phyloP scores from a whole-genome alignment of 2,113 vertebrate genomes.

The Bolborhynchus lineola region DNA sequence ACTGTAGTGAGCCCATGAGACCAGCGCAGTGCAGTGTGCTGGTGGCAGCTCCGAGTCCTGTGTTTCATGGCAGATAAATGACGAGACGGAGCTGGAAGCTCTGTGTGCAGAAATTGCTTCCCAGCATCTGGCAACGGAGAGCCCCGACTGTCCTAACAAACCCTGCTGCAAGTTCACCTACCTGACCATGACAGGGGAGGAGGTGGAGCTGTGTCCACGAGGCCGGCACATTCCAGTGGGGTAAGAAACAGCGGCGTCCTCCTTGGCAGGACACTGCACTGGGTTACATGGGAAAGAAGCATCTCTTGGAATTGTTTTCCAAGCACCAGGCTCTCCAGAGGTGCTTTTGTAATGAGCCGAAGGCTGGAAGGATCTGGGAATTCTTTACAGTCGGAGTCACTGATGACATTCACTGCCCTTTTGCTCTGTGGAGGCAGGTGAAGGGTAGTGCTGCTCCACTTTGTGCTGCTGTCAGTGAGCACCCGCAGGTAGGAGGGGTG shows the following conservation, averaged over 20 bases:
- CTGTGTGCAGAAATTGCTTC: slow-evolving; percentile 93
- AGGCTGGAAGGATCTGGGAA: not conserved
- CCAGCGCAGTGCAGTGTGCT: accelerated
- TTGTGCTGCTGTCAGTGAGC: not conserved
- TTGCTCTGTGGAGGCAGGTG: not conserved
- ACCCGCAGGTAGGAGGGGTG: not conserved
- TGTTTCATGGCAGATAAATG: slow-evolving; percentile 76
- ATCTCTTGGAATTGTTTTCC: not conserved
- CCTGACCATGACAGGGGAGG: slow-evolving; percentile 89
- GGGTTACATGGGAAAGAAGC: not conserved
- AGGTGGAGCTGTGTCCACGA: slow-evolving; percentile 90
- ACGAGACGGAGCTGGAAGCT: slow-evolving; percentile 89
- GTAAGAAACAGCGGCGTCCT: slow-evolving; percentile 68
- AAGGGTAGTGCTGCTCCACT: not conserved
- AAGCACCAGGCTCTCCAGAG: not conserved
- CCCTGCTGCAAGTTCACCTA: slow-evolving; percentile 96
- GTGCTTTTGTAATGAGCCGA: not conserved
- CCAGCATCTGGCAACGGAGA: slow-evolving; percentile 89
- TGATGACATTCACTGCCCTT: not conserved
- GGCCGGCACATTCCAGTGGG: slow-evolving; percentile 87
- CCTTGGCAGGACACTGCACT: accelerated
- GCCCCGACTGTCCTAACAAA: slow-evolving; percentile 89
- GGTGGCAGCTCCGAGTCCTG: not conserved
- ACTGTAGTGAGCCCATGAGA: accelerated
- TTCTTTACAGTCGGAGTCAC: not conserved